Conservation (phyloP, 2,888 invertebrate species). For the Alentia gelatinosa region DNA sequence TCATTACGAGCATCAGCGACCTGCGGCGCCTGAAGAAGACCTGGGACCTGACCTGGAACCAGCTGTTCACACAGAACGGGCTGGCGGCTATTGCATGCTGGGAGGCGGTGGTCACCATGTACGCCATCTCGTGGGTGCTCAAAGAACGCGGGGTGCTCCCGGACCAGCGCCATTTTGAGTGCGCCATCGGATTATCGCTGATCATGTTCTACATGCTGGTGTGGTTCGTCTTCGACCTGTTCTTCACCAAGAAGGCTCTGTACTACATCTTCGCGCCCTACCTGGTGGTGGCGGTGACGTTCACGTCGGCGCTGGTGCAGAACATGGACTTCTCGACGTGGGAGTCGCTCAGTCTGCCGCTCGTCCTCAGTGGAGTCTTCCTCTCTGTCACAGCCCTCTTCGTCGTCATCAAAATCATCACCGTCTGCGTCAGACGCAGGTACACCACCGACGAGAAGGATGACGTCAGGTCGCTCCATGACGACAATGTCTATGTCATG, state of each 20-base stretch:
- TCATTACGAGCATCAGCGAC: not conserved
- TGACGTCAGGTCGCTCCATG: slow-evolving; percentile 15
- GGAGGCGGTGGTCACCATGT: not conserved
- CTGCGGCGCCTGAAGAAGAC: not conserved
- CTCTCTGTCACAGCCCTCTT: not conserved
- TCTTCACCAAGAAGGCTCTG: not conserved
- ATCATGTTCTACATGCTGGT: slow-evolving; percentile 52
- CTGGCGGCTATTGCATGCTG: not conserved
- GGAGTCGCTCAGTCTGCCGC: not conserved
- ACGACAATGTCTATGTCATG: slow-evolving; percentile 48
- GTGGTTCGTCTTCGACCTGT: not conserved
- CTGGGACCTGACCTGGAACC: slow-evolving; percentile 13
- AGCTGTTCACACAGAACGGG: slow-evolving; percentile 41
- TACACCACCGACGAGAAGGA: not conserved
- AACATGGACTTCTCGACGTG: not conserved
- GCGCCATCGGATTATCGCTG: not conserved
- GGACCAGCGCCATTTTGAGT: not conserved
- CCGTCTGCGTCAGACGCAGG: not conserved
- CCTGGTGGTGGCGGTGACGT: not conserved
- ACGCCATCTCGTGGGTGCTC: not conserved
- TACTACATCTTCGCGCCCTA: slow-evolving; percentile 37
- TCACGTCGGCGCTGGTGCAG: not conserved
- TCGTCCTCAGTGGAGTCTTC: slow-evolving; percentile 12
- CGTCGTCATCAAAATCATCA: not conserved
- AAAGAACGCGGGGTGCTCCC: not conserved